Evolutionary conservation across 1,140 invertebrate genomes (phyloP).

Genomic region (Bombus confusus): DNA sequence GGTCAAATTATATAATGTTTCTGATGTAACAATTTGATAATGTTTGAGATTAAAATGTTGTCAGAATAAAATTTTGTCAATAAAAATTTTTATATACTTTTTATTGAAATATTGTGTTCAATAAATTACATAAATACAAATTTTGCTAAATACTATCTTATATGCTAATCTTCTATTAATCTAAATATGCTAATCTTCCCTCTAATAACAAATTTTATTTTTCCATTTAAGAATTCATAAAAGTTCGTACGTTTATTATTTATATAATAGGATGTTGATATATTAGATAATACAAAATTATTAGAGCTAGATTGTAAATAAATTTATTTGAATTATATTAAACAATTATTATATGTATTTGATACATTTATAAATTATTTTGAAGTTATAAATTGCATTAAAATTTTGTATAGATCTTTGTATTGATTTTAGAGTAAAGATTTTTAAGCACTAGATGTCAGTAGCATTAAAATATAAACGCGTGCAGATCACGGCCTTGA

Average conservation of each 20-base stretch:
- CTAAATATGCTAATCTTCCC: not conserved
- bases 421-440: not conserved
- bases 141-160: not conserved
- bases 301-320: not conserved
- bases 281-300: not conserved
- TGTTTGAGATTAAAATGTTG: slow-evolving; percentile 1
- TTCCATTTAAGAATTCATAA: not conserved
- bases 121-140: not conserved
- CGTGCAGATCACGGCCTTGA: slow-evolving; percentile 17
- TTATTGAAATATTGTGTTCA: not conserved
- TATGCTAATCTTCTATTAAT: not conserved
- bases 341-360: not conserved
- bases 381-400: not conserved
- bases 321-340: not conserved
- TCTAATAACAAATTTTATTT: not conserved
- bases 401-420: not conserved
- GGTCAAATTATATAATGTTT: not conserved
- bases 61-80: not conserved
- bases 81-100: not conserved
- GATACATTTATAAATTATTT: not conserved
- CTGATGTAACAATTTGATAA: not conserved
- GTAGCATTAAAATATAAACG: slow-evolving; percentile 6
- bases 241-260: not conserved
- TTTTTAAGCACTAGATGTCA: slow-evolving; percentile 2
- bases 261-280: not conserved